A percentile compares a stretch with the other conserved stretches of the same genome.
These are phyloP conservation scores for Centropus bengalensis DNA, from an alignment of 2,113 vertebrate genomes.

Conservation along the genomic window DNA sequence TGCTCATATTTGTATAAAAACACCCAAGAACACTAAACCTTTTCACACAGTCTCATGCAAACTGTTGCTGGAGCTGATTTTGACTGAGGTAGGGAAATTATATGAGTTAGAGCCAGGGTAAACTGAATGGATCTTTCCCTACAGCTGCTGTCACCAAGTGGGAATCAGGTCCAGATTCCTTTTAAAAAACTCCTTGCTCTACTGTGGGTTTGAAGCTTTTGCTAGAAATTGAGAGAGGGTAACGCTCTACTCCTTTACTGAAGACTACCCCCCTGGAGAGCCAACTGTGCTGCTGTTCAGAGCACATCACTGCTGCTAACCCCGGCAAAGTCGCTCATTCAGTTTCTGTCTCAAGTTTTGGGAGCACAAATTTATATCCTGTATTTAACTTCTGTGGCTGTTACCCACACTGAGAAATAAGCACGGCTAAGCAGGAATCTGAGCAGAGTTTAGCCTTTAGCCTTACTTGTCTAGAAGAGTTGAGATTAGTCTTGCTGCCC, in stretches of 20 bases:
- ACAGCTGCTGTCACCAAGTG: neutral
- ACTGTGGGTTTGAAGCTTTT: neutral
- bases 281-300: neutral
- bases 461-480: neutral
- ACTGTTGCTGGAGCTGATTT: neutral
- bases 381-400: neutral
- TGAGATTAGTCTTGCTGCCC: neutral
- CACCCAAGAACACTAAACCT: neutral
- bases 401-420: neutral
- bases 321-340: neutral
- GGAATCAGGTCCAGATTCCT: neutral
- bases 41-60: neutral
- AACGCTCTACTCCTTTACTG: neutral
- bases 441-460: neutral
- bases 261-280: neutral
- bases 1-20: neutral
- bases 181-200: neutral
- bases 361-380: rapidly evolving
- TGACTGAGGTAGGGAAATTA: neutral
- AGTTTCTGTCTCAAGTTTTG: neutral
- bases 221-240: neutral
- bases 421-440: neutral
- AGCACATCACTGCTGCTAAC: neutral
- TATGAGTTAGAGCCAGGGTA: neutral
- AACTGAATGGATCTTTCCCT: neutral